Percentiles rank a stretch among this genome's conserved stretches.
phyloP scores from a whole-genome alignment of 2,113 vertebrate genomes.

The Eurypyga helias region DNA sequence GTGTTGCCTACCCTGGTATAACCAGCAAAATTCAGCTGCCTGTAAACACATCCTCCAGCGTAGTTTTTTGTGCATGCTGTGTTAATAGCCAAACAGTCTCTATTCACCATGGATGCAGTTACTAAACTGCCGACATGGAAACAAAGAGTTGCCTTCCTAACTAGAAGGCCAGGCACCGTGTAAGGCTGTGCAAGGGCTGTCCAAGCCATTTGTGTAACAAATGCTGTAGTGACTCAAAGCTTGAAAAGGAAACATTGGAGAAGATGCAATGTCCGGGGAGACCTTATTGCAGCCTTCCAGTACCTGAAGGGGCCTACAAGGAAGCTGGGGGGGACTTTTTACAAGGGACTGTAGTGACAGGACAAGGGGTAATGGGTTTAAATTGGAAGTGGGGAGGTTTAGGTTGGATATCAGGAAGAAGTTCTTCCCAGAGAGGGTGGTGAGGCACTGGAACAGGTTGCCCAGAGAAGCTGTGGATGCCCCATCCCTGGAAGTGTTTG shows the following conservation, averaged over 20 bases:
- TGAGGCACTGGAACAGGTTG: no score
- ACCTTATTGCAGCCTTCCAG: no score
- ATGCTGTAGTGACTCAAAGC: not conserved
- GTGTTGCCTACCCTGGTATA: not conserved
- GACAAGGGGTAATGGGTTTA: no score
- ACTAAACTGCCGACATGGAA: not conserved
- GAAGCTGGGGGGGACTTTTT: no score
- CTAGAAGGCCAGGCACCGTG: not conserved
- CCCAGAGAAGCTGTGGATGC: no score
- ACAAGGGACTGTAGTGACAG: no score
- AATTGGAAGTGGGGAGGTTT: no score
- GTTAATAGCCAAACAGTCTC: not conserved
- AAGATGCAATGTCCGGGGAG: not conserved
- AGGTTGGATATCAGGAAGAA: no score
- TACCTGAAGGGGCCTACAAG: no score
- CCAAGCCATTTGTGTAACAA: not conserved
- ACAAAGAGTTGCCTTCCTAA: not conserved
- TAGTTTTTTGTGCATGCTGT: not conserved
- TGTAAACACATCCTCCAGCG: not conserved
- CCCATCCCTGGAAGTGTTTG: no score
- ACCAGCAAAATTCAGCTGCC: not conserved
- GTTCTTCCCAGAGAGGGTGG: no score
- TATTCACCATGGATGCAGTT: not conserved
- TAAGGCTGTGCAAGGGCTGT: not conserved
- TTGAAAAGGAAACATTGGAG: not conserved